phyloP scores from a whole-genome alignment of 2,113 vertebrate genomes.

The Ictalurus furcatus region DNA sequence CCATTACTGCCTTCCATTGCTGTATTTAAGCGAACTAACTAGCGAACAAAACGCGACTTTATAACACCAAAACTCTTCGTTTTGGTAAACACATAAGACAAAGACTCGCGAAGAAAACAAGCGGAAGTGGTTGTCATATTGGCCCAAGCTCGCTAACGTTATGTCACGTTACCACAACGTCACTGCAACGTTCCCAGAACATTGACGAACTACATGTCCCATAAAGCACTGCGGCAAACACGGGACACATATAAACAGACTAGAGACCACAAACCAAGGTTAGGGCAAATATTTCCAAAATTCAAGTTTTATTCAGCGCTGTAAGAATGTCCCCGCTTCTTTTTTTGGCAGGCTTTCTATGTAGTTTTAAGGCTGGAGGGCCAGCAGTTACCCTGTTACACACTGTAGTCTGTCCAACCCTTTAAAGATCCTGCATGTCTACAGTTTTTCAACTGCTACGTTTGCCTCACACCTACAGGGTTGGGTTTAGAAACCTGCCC shows the following conservation, averaged over 20 bases:
- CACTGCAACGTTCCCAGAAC: constrained; percentile 63
- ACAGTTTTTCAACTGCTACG: neutral
- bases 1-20: constrained; percentile 56
- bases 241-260: neutral
- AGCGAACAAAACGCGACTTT: constrained; percentile 7
- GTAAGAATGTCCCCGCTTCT: neutral
- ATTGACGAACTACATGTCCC: constrained; percentile 62
- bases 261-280: neutral
- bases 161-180: constrained; percentile 63
- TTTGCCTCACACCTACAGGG: too few relatives aligned
- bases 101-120: constrained; percentile 27
- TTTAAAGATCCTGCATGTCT: neutral
- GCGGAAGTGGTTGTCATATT: constrained; percentile 59
- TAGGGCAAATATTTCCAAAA: neutral
- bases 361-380: neutral
- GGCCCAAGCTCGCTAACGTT: constrained; percentile 31
- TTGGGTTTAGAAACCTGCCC: too few relatives aligned
- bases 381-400: neutral
- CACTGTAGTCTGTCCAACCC: neutral
- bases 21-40: neutral
- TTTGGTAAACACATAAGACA: constrained; percentile 33
- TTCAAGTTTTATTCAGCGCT: neutral
- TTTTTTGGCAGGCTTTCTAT: neutral
- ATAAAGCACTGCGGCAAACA: constrained; percentile 6
- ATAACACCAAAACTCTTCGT: constrained; percentile 19